A percentile compares a stretch with the other conserved stretches of the same genome.
Conservation (phyloP, 2,797 vertebrate species). For the Huso huso region DNA sequence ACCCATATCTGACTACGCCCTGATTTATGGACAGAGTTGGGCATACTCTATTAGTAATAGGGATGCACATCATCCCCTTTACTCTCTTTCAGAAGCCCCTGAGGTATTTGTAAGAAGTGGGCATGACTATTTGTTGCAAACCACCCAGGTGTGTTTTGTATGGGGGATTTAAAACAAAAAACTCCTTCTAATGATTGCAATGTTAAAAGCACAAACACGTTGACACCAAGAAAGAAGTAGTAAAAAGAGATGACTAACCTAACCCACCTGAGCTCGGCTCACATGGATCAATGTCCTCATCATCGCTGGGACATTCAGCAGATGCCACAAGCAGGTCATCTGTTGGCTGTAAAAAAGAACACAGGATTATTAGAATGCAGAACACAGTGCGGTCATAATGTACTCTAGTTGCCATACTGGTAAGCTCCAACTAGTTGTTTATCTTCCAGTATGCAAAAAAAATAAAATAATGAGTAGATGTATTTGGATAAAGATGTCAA, state of each 20-base stretch:
- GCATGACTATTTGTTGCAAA: not conserved
- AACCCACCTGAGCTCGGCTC: constrained; percentile 98
- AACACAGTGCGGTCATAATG: too few relatives aligned
- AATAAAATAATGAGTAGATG: too few relatives aligned
- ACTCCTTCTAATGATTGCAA: not conserved
- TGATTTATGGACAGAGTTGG: not conserved
- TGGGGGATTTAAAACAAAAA: too few relatives aligned
- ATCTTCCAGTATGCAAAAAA: too few relatives aligned
- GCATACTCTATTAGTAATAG: not conserved
- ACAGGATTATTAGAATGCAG: not conserved
- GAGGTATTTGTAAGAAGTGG: not conserved
- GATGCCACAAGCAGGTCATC: constrained; percentile 97
- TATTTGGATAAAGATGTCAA: too few relatives aligned
- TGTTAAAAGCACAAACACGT: constrained; percentile 14
- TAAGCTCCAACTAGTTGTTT: too few relatives aligned
- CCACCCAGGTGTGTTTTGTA: not conserved
- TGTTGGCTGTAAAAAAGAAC: constrained; percentile 62
- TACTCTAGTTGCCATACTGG: too few relatives aligned
- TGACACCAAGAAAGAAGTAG: constrained; percentile 70
- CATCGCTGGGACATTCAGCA: constrained; percentile 94
- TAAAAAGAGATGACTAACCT: constrained; percentile 81
- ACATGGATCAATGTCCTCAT: constrained; percentile 97
- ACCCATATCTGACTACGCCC: not conserved
- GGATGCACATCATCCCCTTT: not conserved
- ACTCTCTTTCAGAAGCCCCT: not conserved